phyloP scores from a whole-genome alignment of 2,888 invertebrate species.

The Nephrotoma flavescens region DNA sequence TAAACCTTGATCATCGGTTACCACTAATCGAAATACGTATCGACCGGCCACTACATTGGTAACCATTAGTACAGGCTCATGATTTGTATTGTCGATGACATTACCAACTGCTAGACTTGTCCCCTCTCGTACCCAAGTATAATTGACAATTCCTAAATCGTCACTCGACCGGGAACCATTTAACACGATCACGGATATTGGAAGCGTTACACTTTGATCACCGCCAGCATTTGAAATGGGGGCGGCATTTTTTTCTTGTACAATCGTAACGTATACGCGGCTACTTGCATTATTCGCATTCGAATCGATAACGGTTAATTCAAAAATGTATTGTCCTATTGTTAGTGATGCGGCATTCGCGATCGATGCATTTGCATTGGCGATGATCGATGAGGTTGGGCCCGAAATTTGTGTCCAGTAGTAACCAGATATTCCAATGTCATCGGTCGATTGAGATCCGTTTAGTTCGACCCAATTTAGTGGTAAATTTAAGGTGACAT shows the following conservation, averaged over 20 bases:
- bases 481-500: conserved; percentile 64
- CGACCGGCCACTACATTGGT: conserved; percentile 75
- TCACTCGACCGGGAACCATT: conserved; percentile 78
- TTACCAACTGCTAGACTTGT: conserved; percentile 70
- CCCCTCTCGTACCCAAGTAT: conserved; percentile 68
- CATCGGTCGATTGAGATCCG: conserved; percentile 68
- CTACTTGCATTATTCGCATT: conserved; percentile 67
- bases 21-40: conserved; percentile 79
- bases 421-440: conserved; percentile 67
- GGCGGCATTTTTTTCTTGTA: conserved; percentile 78
- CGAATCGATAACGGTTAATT: conserved; percentile 69
- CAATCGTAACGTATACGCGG: conserved; percentile 58
- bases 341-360: conserved; percentile 70
- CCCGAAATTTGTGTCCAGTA: conserved; percentile 70
- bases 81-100: conserved; percentile 61
- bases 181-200: conserved; percentile 57
- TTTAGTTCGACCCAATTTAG: conserved; percentile 66
- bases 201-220: conserved; percentile 62
- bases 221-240: conserved; percentile 83
- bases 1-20: conserved; percentile 79
- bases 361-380: conserved; percentile 43
- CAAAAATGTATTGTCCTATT: conserved; percentile 70
- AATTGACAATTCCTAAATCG: conserved; percentile 71
- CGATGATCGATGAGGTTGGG: conserved; percentile 42
- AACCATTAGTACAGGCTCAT: conserved; percentile 60